Base-by-base conservation (phyloP, 1,140 invertebrate species). In the Drosophila persimilis region DNA sequence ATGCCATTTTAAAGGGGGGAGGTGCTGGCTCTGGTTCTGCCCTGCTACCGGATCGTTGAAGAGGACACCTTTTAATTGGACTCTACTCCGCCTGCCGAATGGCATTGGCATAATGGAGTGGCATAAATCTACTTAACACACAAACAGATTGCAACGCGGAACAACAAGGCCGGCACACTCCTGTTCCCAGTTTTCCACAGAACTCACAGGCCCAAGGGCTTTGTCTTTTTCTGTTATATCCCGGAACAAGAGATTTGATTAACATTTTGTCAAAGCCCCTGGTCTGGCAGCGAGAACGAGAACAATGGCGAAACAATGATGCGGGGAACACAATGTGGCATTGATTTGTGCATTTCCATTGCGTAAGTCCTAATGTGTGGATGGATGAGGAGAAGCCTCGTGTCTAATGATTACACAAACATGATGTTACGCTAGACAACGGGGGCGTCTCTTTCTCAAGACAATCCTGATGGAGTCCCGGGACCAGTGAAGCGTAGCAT, bases 221-320 rank as follows among this genome's bases (percentile, higher is more conserved):
- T 75, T 72, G 60, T 70, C 48, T 53, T 48, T 59, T 43, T 60
- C 35, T 39, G 35, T 39, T 41, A 43, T 51, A n/a, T 8, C 7
- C n/a, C 35, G 35, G 29, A 63, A 39, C 35, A 39, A 60, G 46
- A 52, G 58, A 84, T 67, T 84, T 72, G 71, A 72, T 84, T 79
- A 79, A 67, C 65, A 75, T 64, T 67, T 72, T 55, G 53, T 52
- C 52, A 45, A 62, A 57, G 55, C 53, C 56, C 46, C 35, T 26
- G 41, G 52, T 22, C 41, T 50, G 64, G 62, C 59, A 58, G 31
- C 4, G 35, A 57, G 66, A 56, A 50, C 4, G 35, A 65, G 66
- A 56, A 50, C 41, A 57, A 59, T 48, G 35, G 39, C 45, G 24
- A 63, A 56, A 62, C 59, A 63, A 52, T 46, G 35, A 17, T 44